Base-by-base conservation (phyloP, 2,797 vertebrate genomes). In the Anguilla obscura region DNA sequence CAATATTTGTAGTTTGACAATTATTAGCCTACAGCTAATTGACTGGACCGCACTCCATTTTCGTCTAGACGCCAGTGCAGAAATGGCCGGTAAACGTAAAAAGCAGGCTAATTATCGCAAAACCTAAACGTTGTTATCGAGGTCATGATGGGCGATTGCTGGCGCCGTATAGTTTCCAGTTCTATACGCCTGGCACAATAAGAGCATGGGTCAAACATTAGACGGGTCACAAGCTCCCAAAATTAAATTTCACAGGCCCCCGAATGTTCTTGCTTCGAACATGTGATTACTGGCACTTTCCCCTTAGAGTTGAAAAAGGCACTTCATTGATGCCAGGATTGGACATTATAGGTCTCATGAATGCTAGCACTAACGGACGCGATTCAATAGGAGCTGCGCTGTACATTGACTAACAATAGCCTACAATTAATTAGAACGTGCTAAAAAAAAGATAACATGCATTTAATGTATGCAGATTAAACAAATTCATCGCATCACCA, bases 1-100 rank as follows among this genome's bases (percentile, higher is more conserved):
- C 92, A 97, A 96, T 96, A 95, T 93, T 95, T 95, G 92, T 94
- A 96, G 94, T 95, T 92, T 91, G 95, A 91, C 94, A 95, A 96
- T 96, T 88, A 95, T 96, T 97, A 69, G 63, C 63, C 24, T 69
- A 93, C 92, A 94, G 93, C 92, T 48, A 94, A 97, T 97, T 95
- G 96, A 97, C 97, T 95, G 85, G 84, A 69, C 85, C 91, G 71
- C 92, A 90, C 88, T 86, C 89, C 90, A 89, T 90, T 94, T 95
- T 95, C 94, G 91, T 96, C 96, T 90, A 66, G 40, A 63, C 92
- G 94, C 90, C 93, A 93, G 92, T 92, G 92, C 89, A 91, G 93
- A 92, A 90, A 89, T 86, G 92, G 54, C 88, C 90, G 92, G 93
- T 95, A 94, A 94, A 90, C 93, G 92, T 91, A 90, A 92, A 90